These are phyloP conservation scores for Dinomys branickii DNA, from an alignment of 2,113 vertebrate genomes.

Conservation along the genomic window DNA sequence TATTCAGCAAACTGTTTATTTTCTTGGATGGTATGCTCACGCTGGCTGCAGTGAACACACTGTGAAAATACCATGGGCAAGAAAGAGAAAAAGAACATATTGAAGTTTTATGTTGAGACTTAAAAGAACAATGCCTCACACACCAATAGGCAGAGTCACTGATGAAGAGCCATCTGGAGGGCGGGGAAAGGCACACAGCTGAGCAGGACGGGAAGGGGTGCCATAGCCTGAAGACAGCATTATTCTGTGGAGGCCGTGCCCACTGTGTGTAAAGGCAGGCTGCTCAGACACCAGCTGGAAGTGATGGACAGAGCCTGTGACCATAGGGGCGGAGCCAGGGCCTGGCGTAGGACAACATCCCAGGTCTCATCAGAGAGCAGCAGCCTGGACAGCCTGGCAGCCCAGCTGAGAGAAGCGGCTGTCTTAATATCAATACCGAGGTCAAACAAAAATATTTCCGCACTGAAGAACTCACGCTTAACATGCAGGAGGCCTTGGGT, in stretches of 20 bases:
- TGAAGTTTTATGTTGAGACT: background rate
- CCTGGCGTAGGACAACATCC: background rate
- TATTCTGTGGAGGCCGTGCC: background rate
- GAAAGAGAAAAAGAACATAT: background rate
- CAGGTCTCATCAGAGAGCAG: accelerated
- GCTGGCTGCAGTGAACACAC: background rate
- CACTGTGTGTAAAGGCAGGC: too few species aligned
- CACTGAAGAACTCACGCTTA: background rate
- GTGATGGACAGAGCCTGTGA: background rate
- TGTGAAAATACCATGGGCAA: background rate
- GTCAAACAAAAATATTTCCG: background rate
- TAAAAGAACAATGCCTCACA: background rate
- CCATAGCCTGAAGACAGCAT: background rate
- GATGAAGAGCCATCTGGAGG: background rate
- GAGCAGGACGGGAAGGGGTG: background rate
- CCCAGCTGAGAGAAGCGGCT: background rate
- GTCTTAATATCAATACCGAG: too few species aligned
- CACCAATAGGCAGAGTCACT: background rate
- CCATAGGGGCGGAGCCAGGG: background rate
- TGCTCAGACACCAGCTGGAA: background rate
- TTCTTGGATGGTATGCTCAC: background rate
- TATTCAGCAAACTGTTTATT: background rate
- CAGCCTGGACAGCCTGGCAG: background rate
- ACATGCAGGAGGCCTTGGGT: background rate
- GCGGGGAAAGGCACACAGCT: background rate